These are phyloP conservation scores for Meiosimyza decipiens DNA, from an alignment of 2,888 invertebrate genomes.

Conservation along the genomic window DNA sequence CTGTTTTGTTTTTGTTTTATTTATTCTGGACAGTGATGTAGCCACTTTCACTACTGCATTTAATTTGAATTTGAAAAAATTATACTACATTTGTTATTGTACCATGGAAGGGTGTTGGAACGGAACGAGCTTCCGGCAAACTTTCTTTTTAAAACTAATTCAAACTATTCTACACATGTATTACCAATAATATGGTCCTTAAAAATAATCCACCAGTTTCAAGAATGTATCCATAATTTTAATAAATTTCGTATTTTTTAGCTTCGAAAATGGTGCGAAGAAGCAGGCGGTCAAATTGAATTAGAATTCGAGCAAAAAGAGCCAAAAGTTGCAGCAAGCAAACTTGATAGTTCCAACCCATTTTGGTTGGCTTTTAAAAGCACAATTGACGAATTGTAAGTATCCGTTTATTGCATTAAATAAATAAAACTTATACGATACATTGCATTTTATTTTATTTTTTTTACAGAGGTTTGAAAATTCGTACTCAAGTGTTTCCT, in stretches of 20 bases:
- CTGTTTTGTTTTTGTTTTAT: no score
- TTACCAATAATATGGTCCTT: no score
- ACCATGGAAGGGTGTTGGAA: no score
- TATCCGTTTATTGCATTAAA: neutral
- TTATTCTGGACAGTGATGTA: no score
- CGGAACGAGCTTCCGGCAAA: no score
- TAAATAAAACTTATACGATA: neutral
- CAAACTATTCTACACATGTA: no score
- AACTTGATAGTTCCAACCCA: conserved; percentile 73
- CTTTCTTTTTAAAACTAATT: no score
- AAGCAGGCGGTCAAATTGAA: conserved; percentile 80
- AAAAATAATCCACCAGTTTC: no score
- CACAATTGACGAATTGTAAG: conserved; percentile 72
- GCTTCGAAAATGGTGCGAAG: conserved; percentile 72
- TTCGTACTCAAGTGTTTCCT: conserved; percentile 81
- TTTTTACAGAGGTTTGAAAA: conserved; percentile 72
- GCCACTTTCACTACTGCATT: no score
- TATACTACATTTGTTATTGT: no score
- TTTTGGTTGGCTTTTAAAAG: conserved; percentile 80
- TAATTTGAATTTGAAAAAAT: no score
- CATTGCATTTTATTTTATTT: neutral
- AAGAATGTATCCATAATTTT: neutral
- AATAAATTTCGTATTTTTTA: conserved; percentile 26
- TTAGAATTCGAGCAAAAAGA: conserved; percentile 76
- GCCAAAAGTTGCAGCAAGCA: conserved; percentile 72